Evolutionary conservation across 1,140 invertebrate species (phyloP).

Genomic region (Oreohelix idahoensis): DNA sequence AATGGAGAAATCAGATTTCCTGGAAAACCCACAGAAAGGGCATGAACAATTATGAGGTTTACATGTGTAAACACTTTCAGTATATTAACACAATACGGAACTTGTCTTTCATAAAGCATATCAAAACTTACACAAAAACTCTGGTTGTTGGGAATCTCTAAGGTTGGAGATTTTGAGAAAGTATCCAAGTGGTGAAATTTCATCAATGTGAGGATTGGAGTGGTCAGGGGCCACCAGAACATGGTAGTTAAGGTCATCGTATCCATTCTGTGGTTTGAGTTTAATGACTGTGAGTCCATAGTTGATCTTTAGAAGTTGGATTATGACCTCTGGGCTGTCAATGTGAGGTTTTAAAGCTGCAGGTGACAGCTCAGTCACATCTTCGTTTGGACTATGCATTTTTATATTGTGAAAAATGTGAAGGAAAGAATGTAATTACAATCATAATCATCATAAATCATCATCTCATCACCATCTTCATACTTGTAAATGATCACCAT

Average conservation of each 20-base stretch:
- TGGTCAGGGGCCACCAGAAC: constrained; percentile 61
- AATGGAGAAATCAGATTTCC: too few relatives aligned
- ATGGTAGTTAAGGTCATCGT: constrained; percentile 87
- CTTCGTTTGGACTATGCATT: not conserved
- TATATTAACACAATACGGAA: too few relatives aligned
- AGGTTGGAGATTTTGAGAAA: constrained; percentile 87
- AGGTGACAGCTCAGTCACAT: not conserved
- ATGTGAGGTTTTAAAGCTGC: constrained; percentile 10
- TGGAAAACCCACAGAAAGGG: too few relatives aligned
- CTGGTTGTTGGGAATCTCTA: constrained; percentile 81
- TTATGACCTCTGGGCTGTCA: not conserved
- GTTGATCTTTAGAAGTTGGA: constrained; percentile 57
- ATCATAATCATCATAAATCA: too few relatives aligned
- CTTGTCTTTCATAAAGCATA: too few relatives aligned
- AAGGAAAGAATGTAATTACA: not conserved
- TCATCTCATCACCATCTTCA: too few relatives aligned
- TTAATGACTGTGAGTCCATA: constrained; percentile 81
- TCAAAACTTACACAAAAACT: constrained; percentile 75
- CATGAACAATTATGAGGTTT: too few relatives aligned
- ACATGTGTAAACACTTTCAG: too few relatives aligned
- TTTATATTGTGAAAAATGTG: not conserved
- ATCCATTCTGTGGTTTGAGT: constrained; percentile 82
- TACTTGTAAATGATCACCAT: too few relatives aligned
- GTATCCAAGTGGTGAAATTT: constrained; percentile 77
- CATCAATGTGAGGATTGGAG: constrained; percentile 58